Evolutionary conservation across 1,140 invertebrate species (phyloP).

Genomic region (Sycobia sp.): DNA sequence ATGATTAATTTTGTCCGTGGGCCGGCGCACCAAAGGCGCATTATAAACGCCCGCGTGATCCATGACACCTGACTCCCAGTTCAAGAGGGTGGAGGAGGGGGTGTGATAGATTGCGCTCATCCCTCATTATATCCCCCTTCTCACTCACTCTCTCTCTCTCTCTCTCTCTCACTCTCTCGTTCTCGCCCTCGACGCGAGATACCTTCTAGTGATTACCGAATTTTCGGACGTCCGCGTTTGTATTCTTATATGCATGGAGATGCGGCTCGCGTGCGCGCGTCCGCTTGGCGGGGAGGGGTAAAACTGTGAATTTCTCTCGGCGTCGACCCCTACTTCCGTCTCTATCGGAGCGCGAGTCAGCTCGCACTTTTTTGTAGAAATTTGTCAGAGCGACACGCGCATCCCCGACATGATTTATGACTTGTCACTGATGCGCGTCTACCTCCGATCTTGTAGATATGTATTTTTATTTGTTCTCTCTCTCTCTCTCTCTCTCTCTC

Average conservation of each 20-base stretch:
- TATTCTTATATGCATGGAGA: too few species aligned
- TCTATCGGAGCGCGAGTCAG: not conserved
- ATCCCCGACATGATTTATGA: conserved; percentile 24
- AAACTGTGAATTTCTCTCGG: too few species aligned
- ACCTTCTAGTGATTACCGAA: conserved; percentile 58
- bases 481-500: too few species aligned
- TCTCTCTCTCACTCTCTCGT: not conserved
- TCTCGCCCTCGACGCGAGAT: conserved; percentile 16
- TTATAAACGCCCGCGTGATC: conserved; percentile 42
- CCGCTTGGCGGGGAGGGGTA: too few species aligned
- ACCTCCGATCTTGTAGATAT: too few species aligned
- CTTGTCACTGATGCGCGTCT: conserved; percentile 20
- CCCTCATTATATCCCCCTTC: conserved; percentile 41
- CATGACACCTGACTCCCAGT: conserved; percentile 43
- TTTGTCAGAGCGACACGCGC: conserved; percentile 21
- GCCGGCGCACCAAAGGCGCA: too few species aligned
- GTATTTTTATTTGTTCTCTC: too few species aligned
- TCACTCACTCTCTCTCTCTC: conserved; percentile 2
- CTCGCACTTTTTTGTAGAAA: conserved; percentile 21
- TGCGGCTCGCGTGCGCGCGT: not conserved
- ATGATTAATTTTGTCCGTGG: conserved; percentile 44
- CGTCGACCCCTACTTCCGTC: conserved; percentile 17
- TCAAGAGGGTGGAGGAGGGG: not conserved
- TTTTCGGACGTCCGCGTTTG: conserved; percentile 48
- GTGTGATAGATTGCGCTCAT: conserved; percentile 56